phyloP scores from a whole-genome alignment of 1,140 invertebrate species.

The Gonatopus flavifemur region DNA sequence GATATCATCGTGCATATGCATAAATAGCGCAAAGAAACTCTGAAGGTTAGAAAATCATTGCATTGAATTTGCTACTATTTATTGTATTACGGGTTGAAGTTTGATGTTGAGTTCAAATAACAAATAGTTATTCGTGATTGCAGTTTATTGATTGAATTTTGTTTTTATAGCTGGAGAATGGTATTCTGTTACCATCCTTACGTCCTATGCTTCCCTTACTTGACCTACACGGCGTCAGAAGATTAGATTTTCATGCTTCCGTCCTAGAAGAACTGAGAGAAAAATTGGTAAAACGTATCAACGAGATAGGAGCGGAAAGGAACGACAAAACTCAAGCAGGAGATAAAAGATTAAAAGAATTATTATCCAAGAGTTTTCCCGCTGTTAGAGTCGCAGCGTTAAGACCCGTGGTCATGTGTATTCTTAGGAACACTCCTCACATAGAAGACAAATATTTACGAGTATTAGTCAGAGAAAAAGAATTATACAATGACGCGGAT shows the following conservation, averaged over 20 bases:
- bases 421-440: conserved; percentile 88
- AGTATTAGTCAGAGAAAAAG: conserved; percentile 85
- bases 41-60: too few relatives aligned
- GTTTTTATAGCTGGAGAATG: conserved; percentile 77
- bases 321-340: conserved; percentile 37
- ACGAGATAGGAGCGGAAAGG: conserved; percentile 81
- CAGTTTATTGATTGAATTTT: too few relatives aligned
- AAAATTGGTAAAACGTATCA: conserved; percentile 84
- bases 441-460: conserved; percentile 92
- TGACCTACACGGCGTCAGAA: conserved; percentile 88
- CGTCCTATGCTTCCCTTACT: conserved; percentile 91
- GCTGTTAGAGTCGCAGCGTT: conserved; percentile 88
- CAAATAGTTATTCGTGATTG: background rate
- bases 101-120: too few relatives aligned
- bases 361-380: conserved; percentile 90
- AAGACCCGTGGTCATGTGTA: conserved; percentile 94
- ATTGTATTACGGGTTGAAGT: too few relatives aligned
- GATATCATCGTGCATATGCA: too few relatives aligned
- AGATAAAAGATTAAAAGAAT: conserved; percentile 86
- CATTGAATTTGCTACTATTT: too few relatives aligned
- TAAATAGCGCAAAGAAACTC: background rate
- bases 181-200: conserved; percentile 89
- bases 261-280: conserved; percentile 93
- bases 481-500: conserved; percentile 91
- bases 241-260: conserved; percentile 93